Evolutionary conservation across 2,797 vertebrate species (phyloP).

Genomic region (Sandelia bainsii): DNA sequence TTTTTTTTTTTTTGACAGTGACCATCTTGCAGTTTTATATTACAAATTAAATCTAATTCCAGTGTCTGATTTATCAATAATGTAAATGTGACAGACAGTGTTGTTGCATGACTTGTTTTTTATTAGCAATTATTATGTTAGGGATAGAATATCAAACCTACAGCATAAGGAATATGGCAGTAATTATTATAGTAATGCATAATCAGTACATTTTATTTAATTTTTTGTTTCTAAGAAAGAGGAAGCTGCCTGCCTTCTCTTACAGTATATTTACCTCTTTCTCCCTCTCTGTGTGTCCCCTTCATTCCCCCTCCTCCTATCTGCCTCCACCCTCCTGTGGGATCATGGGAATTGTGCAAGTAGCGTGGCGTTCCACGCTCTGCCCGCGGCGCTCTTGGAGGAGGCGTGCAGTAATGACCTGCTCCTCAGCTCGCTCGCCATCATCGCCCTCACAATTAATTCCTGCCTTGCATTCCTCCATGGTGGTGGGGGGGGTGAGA

Average conservation of each 20-base stretch:
- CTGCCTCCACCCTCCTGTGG: conserved; percentile 73
- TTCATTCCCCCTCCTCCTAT: conserved; percentile 60
- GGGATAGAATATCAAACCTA: not conserved
- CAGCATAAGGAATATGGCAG: not conserved
- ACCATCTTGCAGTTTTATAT: conserved; percentile 24
- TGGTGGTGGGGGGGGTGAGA: conserved; percentile 56
- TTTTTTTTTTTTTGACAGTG: not conserved
- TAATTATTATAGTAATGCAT: not conserved
- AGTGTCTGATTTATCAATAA: conserved; percentile 12
- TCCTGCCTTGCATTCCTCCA: conserved; percentile 80
- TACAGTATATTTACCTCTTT: conserved; percentile 42
- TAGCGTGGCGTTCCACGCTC: conserved; percentile 82
- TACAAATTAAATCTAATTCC: conserved; percentile 19
- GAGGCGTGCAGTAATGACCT: conserved; percentile 86
- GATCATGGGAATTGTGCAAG: conserved; percentile 84
- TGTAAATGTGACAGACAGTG: conserved; percentile 10
- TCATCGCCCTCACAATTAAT: conserved; percentile 86
- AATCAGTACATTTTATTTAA: conserved; percentile 31
- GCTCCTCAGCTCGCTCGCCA: conserved; percentile 85
- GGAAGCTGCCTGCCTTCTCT: conserved; percentile 51
- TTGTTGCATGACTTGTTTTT: not conserved
- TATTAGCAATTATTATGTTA: not conserved
- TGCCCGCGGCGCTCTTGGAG: conserved; percentile 84
- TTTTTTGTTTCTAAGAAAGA: conserved; percentile 63
- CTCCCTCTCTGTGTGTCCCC: conserved; percentile 45